Conservation (phyloP, 2,888 invertebrate species). For the Chromoteleia sp. region DNA sequence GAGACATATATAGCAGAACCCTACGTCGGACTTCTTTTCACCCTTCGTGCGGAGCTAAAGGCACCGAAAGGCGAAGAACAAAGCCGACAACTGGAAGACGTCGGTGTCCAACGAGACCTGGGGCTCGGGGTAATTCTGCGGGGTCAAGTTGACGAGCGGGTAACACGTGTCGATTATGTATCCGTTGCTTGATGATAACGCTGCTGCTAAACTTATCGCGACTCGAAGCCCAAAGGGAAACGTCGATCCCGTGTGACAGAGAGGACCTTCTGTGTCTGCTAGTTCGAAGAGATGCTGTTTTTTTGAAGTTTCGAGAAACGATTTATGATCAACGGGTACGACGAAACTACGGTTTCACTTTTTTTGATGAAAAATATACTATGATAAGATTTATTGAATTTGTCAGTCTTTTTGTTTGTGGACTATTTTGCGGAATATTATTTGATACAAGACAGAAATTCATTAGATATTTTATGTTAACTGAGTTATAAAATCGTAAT, state of each 20-base stretch:
- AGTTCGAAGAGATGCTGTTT: background rate
- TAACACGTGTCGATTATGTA: slow-evolving; percentile 83
- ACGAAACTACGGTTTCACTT: background rate
- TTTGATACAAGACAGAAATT: too few relatives aligned
- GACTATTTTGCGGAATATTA: slow-evolving; percentile 16
- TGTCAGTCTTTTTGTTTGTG: background rate
- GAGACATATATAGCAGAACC: slow-evolving; percentile 48
- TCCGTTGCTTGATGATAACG: slow-evolving; percentile 79
- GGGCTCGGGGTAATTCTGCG: slow-evolving; percentile 64
- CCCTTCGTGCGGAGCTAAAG: slow-evolving; percentile 46
- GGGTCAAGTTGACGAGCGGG: slow-evolving; percentile 77
- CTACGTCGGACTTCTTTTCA: slow-evolving; percentile 49
- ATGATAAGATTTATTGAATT: background rate
- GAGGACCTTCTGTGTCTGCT: slow-evolving; percentile 4
- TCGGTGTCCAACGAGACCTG: slow-evolving; percentile 55
- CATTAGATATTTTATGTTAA: too few relatives aligned
- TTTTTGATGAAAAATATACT: slow-evolving; percentile 9
- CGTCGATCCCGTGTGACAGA: slow-evolving; percentile 14
- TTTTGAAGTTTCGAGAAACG: slow-evolving; percentile 14
- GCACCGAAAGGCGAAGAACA: slow-evolving; percentile 57
- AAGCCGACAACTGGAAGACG: slow-evolving; percentile 60
- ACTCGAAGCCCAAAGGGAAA: slow-evolving; percentile 33
- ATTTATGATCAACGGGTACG: slow-evolving; percentile 31
- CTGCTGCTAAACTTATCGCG: slow-evolving; percentile 80
- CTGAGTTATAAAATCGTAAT: too few relatives aligned